Base-by-base conservation (phyloP, 2,113 vertebrate genomes). In the Pungitius pungitius region DNA sequence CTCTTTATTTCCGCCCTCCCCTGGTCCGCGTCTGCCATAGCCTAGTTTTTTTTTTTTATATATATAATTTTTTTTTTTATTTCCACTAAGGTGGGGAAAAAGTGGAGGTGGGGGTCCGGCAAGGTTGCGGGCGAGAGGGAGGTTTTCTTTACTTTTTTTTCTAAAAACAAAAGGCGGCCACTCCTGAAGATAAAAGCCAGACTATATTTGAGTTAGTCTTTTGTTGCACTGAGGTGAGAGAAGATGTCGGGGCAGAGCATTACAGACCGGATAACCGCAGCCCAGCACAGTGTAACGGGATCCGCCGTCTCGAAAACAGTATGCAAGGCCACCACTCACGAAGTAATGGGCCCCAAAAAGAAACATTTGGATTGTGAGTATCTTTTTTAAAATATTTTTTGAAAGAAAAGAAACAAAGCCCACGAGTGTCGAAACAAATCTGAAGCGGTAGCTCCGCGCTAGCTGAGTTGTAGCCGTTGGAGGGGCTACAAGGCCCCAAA, bases 291-390 rank as follows among this genome's bases (percentile, higher is more conserved):
- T 92, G 96, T 98, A 89, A 98, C 97, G 88, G 97, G 97, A 87
- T 99, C 96, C 69, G 97, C 97, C 40, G 96, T 97, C 18, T 95
- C 97, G 6, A 98, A 99, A 92, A 96, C 95, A 66, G 96, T 98
- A 75, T 99, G 97, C 91, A 98, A 98, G 95, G 97, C 97, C 90
- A 99, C 97, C 73, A 99, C 97, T 57, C 97, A 99, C 93, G 97
- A 99, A 94, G 93, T 98, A 49, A 99, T 99, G 97, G 97, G 97
- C 52, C 97, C 97, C 82, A 99, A 99, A 90, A 98, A 98, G 89
- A 99, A 98, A 85, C 97, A 98, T 88, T 93, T 99, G 94, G 97
- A 98, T 89, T 99, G 97, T 99, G 93, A 94, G 93, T 94, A 94
- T 77, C n/a, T 11, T 56, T 10, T 35, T 47, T 7, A 37, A 58